A percentile compares a stretch with the other conserved stretches of the same genome.
These are phyloP conservation scores for Ganaspis brasiliensis DNA, from an alignment of 2,888 invertebrate genomes.

Conservation along the genomic window DNA sequence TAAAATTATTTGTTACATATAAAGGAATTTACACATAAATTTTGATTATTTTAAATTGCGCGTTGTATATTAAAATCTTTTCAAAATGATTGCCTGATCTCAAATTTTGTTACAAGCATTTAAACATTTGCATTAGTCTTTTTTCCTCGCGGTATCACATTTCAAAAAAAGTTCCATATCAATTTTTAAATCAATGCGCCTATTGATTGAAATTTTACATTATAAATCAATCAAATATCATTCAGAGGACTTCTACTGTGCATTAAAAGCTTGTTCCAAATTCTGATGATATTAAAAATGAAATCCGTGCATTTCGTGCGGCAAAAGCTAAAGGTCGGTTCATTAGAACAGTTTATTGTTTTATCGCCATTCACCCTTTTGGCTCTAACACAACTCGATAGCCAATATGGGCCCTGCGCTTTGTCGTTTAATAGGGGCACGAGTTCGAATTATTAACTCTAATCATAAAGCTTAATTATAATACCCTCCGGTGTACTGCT, in stretches of 20 bases:
- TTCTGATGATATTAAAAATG: neutral
- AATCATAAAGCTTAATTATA: slow-evolving; percentile 78
- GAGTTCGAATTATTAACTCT: slow-evolving; percentile 78
- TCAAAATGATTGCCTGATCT: no score
- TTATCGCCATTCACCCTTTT: slow-evolving; percentile 63
- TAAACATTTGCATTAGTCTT: no score
- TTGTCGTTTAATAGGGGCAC: slow-evolving; percentile 69
- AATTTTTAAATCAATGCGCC: slow-evolving; percentile 11
- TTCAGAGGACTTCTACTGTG: no score
- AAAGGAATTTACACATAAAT: no score
- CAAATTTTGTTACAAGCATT: no score
- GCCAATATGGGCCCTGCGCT: slow-evolving; percentile 59
- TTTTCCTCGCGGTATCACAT: no score
- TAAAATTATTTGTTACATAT: no score
- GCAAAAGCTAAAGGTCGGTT: slow-evolving; percentile 59
- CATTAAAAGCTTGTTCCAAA: no score
- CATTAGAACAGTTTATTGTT: slow-evolving; percentile 66
- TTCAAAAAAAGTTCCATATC: no score
- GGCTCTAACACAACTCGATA: slow-evolving; percentile 61
- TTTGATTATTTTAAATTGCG: no score
- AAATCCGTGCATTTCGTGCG: neutral
- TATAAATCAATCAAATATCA: no score
- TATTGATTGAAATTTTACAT: slow-evolving; percentile 16
- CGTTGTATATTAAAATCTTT: no score
- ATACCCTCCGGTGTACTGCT: slow-evolving; percentile 69